Evolutionary conservation across 92 coral and sea anemone species (phyloP), one percentile per base, ranked within the genome.

Genomic region (Umimayanthus chanpuru): DNA sequence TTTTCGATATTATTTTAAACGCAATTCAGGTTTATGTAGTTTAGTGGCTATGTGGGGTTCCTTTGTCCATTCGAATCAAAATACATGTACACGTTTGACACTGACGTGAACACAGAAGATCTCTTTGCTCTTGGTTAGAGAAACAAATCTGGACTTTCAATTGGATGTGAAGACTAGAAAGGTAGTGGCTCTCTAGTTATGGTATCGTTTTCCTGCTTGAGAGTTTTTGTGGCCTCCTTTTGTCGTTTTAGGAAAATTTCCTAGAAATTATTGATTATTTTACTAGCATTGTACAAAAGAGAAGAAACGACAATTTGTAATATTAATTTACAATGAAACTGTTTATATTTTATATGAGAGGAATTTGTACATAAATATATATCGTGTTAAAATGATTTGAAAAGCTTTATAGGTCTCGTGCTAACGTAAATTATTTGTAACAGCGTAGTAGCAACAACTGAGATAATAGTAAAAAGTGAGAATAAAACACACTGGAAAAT

Each of bases 281-380:
- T 83, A 83, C 68, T 83, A 83, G 87, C 41, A 21, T 55, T 83
- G 87, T 83, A 68, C 78, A 82, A 47, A 47, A 83, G 36, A 82
- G 23, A n/a, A 47, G 43, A 32, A 81, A 70, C 67, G 78, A 83
- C 87, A 29, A 65, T 43, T 83, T 83, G 87, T 83, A 83, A 70
- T 83, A 83, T 68, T 47, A 83, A 70, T 83, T 78, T 83, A 72
- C 87, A 83, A 83, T 83, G 87, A 26, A 83, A 83, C 87, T 92
- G 94, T 92, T 88, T 92, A 92, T 92, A 92, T 92, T 92, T 92
- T 92, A 90, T 92, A 92, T 70, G 76, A 88, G 91, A 90, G 87
- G 86, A 83, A 83, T 68, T 92, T 92, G 94, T 92, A 92, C 89
- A 92, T 92, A 90, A 21, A 65, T 83, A 76, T 83, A 76, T 92